Evolutionary conservation across 2,113 vertebrate genomes (phyloP).

Genomic region (Chascanopsetta lugubris): DNA sequence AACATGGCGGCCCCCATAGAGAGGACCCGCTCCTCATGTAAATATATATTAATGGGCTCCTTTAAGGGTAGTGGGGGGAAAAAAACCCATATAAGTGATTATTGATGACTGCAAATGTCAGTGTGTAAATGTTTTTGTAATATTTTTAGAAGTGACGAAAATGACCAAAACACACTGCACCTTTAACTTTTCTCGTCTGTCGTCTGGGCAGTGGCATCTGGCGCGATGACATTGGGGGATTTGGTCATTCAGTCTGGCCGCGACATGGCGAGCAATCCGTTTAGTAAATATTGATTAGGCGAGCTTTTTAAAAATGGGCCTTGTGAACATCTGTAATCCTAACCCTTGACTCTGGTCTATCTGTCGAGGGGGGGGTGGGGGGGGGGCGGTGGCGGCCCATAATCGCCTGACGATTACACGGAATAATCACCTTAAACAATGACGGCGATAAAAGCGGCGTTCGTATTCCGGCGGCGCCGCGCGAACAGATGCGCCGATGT

Average conservation of each 20-base stretch:
- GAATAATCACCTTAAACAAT: neutral
- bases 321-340: slow-evolving; percentile 32
- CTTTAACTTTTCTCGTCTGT: neutral
- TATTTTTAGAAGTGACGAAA: too few relatives aligned
- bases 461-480: neutral
- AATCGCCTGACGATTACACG: neutral
- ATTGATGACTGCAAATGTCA: too few relatives aligned
- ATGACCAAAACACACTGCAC: too few relatives aligned
- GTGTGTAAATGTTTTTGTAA: too few relatives aligned
- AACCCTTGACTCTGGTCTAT: slow-evolving; percentile 10
- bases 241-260: neutral
- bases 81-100: too few relatives aligned
- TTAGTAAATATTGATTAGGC: slow-evolving; percentile 49
- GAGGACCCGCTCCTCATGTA: too few relatives aligned
- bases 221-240: neutral
- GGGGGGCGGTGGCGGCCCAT: neutral
- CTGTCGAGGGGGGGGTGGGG: neutral
- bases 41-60: too few relatives aligned
- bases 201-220: neutral
- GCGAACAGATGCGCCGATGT: slow-evolving; percentile 12
- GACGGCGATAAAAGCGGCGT: slow-evolving; percentile 3
- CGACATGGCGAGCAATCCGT: neutral
- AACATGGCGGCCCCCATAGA: too few relatives aligned
- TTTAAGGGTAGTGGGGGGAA: too few relatives aligned
- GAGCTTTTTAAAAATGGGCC: slow-evolving; percentile 27